Evolutionary conservation across 2,888 invertebrate species (phyloP).

Genomic region (Uloborus plumipes): DNA sequence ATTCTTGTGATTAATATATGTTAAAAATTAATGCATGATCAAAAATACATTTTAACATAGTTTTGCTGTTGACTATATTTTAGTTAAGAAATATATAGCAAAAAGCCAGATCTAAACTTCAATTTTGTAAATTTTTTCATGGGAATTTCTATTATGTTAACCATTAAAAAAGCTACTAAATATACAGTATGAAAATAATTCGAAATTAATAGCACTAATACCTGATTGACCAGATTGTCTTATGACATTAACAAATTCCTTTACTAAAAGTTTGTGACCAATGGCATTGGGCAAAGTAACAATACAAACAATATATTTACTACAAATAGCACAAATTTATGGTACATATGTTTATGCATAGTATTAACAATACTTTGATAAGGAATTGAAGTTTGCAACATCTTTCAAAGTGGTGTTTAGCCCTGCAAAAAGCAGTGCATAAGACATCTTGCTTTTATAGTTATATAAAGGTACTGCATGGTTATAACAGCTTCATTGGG

Average conservation of each 20-base stretch:
- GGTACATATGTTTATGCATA: constrained; percentile 44
- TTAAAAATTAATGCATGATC: too few relatives aligned
- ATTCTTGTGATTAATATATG: too few relatives aligned
- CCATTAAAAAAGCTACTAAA: too few relatives aligned
- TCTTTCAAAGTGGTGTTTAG: constrained; percentile 37
- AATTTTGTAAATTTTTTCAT: too few relatives aligned
- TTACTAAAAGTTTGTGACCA: constrained; percentile 7
- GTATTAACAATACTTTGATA: constrained; percentile 63
- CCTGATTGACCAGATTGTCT: constrained; percentile 13
- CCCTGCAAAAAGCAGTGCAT: constrained; percentile 56
- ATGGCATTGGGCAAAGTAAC: constrained; percentile 21
- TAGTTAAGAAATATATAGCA: too few relatives aligned
- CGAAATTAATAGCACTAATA: too few relatives aligned
- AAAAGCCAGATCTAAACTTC: too few relatives aligned
- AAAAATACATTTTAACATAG: too few relatives aligned
- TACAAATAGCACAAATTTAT: constrained; percentile 57
- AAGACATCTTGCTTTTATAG: constrained; percentile 30
- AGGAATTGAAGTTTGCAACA: constrained; percentile 61
- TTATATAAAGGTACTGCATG: constrained; percentile 61
- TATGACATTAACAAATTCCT: constrained; percentile 8
- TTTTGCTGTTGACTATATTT: too few relatives aligned
- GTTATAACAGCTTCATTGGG: constrained; percentile 47
- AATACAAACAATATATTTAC: constrained; percentile 43
- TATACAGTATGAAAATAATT: too few relatives aligned
- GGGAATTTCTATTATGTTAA: too few relatives aligned